Evolutionary conservation across 2,113 vertebrate genomes (phyloP).

Genomic region (Oreochromis aureus): DNA sequence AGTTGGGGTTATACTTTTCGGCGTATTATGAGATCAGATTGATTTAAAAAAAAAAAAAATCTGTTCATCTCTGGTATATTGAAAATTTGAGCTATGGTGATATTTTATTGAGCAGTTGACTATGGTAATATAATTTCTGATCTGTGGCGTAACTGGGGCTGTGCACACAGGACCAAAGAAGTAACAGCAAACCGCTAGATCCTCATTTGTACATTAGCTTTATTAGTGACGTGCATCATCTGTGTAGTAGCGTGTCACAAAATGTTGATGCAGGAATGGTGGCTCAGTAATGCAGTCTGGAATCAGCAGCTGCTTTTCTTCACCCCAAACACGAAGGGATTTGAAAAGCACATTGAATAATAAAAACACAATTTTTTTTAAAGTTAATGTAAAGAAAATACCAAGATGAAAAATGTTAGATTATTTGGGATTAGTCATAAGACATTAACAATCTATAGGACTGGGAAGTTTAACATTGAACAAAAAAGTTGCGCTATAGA

Average conservation of each 20-base stretch:
- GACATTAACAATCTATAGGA: neutral
- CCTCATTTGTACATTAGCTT: slow-evolving; percentile 27
- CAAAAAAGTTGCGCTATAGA: neutral
- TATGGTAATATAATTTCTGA: slow-evolving; percentile 14
- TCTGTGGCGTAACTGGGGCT: slow-evolving; percentile 24
- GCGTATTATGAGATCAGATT: too few relatives aligned
- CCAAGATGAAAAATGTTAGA: neutral
- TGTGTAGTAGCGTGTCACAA: neutral
- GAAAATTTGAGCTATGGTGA: slow-evolving; percentile 6
- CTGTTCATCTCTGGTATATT: slow-evolving; percentile 4
- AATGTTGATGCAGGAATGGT: neutral
- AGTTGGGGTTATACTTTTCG: neutral
- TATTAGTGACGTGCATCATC: neutral
- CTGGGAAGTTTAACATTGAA: neutral
- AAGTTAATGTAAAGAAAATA: neutral
- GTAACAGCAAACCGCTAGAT: slow-evolving; percentile 3
- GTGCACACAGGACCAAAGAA: slow-evolving; percentile 67
- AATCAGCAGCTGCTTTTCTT: neutral
- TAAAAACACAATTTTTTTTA: neutral
- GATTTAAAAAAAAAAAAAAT: neutral
- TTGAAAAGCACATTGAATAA: neutral
- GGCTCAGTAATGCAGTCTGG: neutral
- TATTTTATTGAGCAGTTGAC: slow-evolving; percentile 39
- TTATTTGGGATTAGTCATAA: neutral
- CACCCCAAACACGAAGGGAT: neutral